These are phyloP conservation scores for Acanthurus lineatus DNA, from an alignment of 2,797 vertebrate genomes.

Conservation along the genomic window DNA sequence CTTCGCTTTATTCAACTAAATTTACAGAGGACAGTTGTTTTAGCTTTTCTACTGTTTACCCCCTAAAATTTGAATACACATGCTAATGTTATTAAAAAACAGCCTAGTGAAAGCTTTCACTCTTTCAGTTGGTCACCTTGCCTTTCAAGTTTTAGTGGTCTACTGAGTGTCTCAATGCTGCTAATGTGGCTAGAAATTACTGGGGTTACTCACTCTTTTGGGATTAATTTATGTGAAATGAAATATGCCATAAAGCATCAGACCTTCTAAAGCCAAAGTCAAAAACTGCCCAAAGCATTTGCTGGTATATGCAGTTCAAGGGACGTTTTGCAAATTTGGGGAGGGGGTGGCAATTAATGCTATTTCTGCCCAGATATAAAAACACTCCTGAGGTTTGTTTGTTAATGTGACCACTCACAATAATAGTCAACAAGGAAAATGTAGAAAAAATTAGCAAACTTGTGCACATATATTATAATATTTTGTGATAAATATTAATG, in stretches of 20 bases:
- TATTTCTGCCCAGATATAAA: not conserved
- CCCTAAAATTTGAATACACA: not conserved
- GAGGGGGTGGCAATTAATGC: not conserved
- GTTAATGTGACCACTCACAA: not conserved
- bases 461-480: not conserved
- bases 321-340: not conserved
- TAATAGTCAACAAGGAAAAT: not conserved
- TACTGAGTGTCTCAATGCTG: not conserved
- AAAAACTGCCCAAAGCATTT: not conserved
- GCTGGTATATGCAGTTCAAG: not conserved
- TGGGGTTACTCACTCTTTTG: not conserved
- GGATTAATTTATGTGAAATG: conserved; percentile 4
- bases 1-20: too few relatives aligned
- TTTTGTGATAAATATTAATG: not conserved
- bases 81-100: not conserved
- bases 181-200: not conserved
- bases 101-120: not conserved
- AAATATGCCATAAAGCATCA: not conserved
- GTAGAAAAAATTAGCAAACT: not conserved
- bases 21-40: too few relatives aligned
- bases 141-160: not conserved
- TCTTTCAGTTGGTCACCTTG: not conserved
- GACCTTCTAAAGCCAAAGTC: conserved; percentile 12
- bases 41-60: not conserved
- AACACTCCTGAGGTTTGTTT: conserved; percentile 2